Percentiles rank a stretch among this genome's conserved stretches.
Evolutionary conservation across 2,888 invertebrate genomes (phyloP).

Genomic region (Helobdella robusta): DNA sequence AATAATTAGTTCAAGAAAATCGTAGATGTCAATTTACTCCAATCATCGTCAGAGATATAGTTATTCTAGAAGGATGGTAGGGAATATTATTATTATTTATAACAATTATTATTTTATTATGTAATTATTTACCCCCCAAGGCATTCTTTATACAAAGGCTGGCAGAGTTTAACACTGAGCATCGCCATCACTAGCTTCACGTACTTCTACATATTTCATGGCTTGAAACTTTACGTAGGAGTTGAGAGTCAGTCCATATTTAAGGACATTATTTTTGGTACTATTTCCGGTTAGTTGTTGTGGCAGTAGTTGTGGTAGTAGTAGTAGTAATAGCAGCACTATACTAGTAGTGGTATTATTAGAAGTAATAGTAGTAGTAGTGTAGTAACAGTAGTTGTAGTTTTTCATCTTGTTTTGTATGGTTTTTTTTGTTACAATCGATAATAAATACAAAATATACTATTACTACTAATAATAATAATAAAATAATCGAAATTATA

Average conservation of each 20-base stretch:
- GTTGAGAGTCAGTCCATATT: conserved; percentile 57
- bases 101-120: neutral
- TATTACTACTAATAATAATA: neutral
- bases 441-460: neutral
- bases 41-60: conserved; percentile 59
- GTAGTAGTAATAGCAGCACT: neutral
- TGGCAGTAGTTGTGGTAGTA: too few relatives aligned
- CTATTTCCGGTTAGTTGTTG: conserved; percentile 26
- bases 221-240: conserved; percentile 22
- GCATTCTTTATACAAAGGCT: conserved; percentile 61
- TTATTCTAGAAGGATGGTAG: conserved; percentile 62
- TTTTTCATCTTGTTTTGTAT: neutral
- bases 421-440: neutral
- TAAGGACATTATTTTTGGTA: conserved; percentile 44
- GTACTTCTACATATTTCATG: conserved; percentile 64
- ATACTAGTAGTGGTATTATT: neutral
- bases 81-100: conserved; percentile 37
- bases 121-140: conserved; percentile 35
- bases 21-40: conserved; percentile 61
- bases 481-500: neutral
- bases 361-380: too few relatives aligned
- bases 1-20: conserved; percentile 59
- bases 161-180: conserved; percentile 71
- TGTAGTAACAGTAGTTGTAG: too few relatives aligned
- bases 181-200: conserved; percentile 80